Percentiles rank a stretch among this genome's conserved stretches.
Conservation (phyloP, 2,113 vertebrate genomes). For the Anthoscopus minutus region DNA sequence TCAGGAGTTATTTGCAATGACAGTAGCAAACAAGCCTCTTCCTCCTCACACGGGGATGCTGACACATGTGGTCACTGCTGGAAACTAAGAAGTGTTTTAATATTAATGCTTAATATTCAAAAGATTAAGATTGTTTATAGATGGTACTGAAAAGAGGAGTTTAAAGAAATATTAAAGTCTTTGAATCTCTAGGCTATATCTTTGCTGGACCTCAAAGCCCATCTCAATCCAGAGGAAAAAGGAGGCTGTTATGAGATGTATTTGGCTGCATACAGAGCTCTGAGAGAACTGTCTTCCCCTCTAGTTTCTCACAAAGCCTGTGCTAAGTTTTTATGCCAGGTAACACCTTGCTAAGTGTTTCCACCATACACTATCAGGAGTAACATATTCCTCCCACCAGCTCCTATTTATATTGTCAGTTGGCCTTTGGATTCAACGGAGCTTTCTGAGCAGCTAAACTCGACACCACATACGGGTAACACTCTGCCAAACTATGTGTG, state of each 20-base stretch:
- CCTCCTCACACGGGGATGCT: accelerated
- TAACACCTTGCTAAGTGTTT: neutral
- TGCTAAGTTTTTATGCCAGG: neutral
- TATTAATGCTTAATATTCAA: neutral
- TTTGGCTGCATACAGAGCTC: neutral
- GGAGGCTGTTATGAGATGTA: neutral
- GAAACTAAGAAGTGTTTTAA: neutral
- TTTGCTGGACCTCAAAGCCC: neutral
- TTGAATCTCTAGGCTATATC: neutral
- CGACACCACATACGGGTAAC: neutral
- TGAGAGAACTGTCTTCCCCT: neutral
- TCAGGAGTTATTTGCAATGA: neutral
- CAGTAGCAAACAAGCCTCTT: neutral
- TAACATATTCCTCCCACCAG: neutral
- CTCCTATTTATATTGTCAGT: neutral
- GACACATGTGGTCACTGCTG: neutral
- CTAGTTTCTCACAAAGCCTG: neutral
- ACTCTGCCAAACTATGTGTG: neutral
- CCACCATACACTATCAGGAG: neutral
- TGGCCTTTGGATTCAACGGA: neutral
- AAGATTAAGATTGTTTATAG: neutral
- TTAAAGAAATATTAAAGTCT: neutral
- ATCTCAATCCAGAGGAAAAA: neutral
- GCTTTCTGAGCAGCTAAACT: neutral
- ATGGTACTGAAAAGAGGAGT: neutral